A percentile compares a stretch with the other conserved stretches of the same genome.
phyloP scores from a whole-genome alignment of 1,140 invertebrate species.

The Euwallacea similis region DNA sequence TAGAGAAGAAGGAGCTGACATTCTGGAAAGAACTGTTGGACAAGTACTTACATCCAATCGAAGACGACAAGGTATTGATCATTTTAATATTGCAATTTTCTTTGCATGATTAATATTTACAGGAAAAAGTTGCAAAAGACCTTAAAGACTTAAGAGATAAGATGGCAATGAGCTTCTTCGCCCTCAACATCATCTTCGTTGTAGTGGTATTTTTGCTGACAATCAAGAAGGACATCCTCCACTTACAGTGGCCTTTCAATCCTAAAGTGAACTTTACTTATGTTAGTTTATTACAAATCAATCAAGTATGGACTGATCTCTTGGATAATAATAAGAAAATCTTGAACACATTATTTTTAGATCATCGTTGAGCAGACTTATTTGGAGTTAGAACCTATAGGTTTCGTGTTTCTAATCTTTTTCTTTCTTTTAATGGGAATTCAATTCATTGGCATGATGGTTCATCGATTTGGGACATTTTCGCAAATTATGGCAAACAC shows the following conservation, averaged over 20 bases:
- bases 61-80: slow-evolving; percentile 51
- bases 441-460: slow-evolving; percentile 82
- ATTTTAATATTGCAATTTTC: neutral
- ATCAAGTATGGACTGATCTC: slow-evolving; percentile 16
- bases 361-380: slow-evolving; percentile 59
- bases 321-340: neutral
- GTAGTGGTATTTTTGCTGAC: slow-evolving; percentile 79
- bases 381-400: slow-evolving; percentile 74
- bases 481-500: slow-evolving; percentile 82
- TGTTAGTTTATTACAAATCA: neutral
- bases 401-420: slow-evolving; percentile 73
- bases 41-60: slow-evolving; percentile 72
- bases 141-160: slow-evolving; percentile 71
- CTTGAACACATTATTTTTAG: slow-evolving; percentile 32
- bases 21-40: slow-evolving; percentile 77
- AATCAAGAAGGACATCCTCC: slow-evolving; percentile 70
- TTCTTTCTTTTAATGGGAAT: slow-evolving; percentile 72
- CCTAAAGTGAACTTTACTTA: slow-evolving; percentile 68
- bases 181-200: slow-evolving; percentile 83
- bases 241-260: slow-evolving; percentile 73
- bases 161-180: slow-evolving; percentile 77
- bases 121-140: slow-evolving; percentile 62
- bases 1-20: slow-evolving; percentile 63
- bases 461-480: slow-evolving; percentile 82
- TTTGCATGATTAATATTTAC: slow-evolving; percentile 32